A percentile compares a stretch with the other conserved stretches of the same genome.
Evolutionary conservation across 2,113 vertebrate genomes (phyloP).

Genomic region (Tamias sibiricus): DNA sequence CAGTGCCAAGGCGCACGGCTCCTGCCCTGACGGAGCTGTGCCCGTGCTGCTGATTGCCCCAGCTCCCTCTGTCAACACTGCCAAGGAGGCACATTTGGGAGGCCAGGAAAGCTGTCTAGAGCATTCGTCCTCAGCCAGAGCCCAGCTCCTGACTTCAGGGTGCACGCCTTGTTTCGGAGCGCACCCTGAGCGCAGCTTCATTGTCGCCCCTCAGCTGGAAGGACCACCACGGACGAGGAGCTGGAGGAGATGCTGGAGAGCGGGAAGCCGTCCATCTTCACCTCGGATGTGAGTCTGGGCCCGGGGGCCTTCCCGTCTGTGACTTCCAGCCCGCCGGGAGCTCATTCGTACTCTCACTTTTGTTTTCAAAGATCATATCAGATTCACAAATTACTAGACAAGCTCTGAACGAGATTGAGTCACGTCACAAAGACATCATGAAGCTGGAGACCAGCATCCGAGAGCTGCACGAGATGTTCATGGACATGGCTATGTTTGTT

Average conservation of each 20-base stretch:
- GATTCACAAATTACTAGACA: conserved; percentile 96
- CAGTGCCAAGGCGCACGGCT: too few species aligned
- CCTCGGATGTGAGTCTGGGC: conserved; percentile 91
- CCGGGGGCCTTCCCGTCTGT: not conserved
- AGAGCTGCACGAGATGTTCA: conserved; percentile 95
- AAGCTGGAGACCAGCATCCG: conserved; percentile 95
- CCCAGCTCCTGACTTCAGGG: not conserved
- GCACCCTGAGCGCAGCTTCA: not conserved
- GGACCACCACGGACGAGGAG: conserved; percentile 93
- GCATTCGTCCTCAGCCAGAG: not conserved
- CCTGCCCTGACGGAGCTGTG: not conserved
- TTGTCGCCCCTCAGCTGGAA: conserved; percentile 90
- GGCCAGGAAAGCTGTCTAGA: not conserved
- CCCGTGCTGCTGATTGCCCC: too few species aligned
- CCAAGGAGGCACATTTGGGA: not conserved
- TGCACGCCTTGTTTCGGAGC: not conserved
- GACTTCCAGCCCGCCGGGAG: rapidly evolving
- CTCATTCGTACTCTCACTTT: not conserved
- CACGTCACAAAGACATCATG: conserved; percentile 96
- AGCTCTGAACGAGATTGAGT: conserved; percentile 96
- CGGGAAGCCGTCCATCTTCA: conserved; percentile 96
- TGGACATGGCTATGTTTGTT: conserved; percentile 98
- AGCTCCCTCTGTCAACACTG: not conserved
- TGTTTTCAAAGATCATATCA: conserved; percentile 92
- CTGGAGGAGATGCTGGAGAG: conserved; percentile 98